Base-by-base conservation (phyloP, 2,888 invertebrate genomes). In the Lepidochrysops patricia region DNA sequence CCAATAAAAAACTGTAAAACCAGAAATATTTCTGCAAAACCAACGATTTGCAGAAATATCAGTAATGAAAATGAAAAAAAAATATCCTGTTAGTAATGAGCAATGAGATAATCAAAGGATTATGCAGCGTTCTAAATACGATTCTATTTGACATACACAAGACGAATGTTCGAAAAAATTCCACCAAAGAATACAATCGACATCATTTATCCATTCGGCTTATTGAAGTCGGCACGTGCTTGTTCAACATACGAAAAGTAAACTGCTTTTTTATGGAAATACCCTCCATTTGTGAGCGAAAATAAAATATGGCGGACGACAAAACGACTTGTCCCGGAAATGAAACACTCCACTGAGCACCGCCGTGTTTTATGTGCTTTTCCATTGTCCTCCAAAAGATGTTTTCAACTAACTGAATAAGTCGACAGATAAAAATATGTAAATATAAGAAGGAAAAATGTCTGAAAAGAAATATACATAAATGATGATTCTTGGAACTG, bases 281-380 rank as follows among this genome's bases (percentile, higher is more conserved):
- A 62, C 60, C 67, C 67, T 69, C 73, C 75, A 80, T 81, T 80
- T 77, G 72, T 74, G 75, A 74, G 76, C 75, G 76, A 80, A 83
- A 82, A 68, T 69, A 69, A 70, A 72, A 79, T 82, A 80, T 81
- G 75, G 73, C 71, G 75, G 70, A 78, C 84, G 87, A 88, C 89
- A 88, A 87, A 89, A 77, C 82, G 76, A 79, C 87, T 88, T 89
- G 89, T 89, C 69, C 84, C 79, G 89, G 89, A 89, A 80, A 74
- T 74, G 79, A 75, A 75, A 73, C 82, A 77, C 81, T 82, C 74
- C 68, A 74, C 71, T 67, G 68, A 67, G 67, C 68, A 67, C 62
- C 62, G 58, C 57, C 61, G 35, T 59, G 62, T 66, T 66, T 66
- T 64, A 61, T 64, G 57, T 64, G 60, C 61, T 62, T 34, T 63